phyloP scores from a whole-genome alignment of 30 jellyfish, hydroid and myxozoan species.

The Phacellophora camtschatica region DNA sequence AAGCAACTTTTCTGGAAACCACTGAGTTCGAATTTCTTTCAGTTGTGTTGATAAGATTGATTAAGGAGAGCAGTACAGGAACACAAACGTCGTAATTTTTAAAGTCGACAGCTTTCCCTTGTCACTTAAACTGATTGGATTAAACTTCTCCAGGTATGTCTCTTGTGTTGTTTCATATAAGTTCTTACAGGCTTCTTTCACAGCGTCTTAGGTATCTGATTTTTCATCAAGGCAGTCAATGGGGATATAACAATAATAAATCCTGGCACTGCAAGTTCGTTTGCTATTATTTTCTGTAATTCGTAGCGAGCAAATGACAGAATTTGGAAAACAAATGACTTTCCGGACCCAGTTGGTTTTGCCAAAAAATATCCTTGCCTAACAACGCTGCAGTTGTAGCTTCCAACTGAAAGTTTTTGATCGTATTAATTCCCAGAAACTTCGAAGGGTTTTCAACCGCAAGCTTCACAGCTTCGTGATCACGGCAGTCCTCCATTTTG shows the following conservation, averaged over 20 bases:
- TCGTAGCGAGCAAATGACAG: constrained; percentile 35
- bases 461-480: too few relatives aligned
- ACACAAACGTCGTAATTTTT: neutral
- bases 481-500: too few relatives aligned
- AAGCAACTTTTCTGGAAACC: constrained; percentile 18
- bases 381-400: constrained; percentile 39
- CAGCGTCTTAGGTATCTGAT: constrained; percentile 31
- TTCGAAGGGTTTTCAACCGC: constrained; percentile 23
- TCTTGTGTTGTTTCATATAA: neutral
- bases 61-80: constrained; percentile 26
- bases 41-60: constrained; percentile 14
- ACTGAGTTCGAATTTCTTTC: constrained; percentile 15
- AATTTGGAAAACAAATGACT: constrained; percentile 26
- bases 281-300: constrained; percentile 31
- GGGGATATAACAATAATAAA: constrained; percentile 18
- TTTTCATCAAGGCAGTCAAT: constrained; percentile 42
- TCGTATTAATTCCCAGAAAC: neutral
- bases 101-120: constrained; percentile 28
- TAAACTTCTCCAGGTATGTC: constrained; percentile 17
- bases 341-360: constrained; percentile 55
- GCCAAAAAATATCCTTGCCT: constrained; percentile 43
- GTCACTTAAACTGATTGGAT: constrained; percentile 21
- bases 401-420: constrained; percentile 28
- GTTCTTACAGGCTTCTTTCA: constrained; percentile 9
- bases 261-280: constrained; percentile 50